Evolutionary conservation across 2,888 invertebrate genomes (phyloP), one percentile per base, ranked within the genome.

Genomic region (Ichneumoninae sp.): DNA sequence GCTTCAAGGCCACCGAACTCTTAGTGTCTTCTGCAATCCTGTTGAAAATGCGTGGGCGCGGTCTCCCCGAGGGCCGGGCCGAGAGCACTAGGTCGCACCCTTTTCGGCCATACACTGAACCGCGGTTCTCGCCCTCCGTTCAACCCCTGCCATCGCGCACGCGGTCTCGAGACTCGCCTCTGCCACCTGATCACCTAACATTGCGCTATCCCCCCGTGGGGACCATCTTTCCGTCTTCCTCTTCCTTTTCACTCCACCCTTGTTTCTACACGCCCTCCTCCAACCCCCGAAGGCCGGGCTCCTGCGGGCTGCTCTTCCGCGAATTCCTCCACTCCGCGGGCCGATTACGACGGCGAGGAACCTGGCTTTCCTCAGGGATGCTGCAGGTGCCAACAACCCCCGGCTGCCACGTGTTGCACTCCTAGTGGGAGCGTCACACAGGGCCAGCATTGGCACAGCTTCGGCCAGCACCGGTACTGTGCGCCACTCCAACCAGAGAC

Each of bases 31-130:
- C 93, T 93, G 92, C 88, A 89, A 90, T 92, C 93, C 93, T 93
- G 91, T 88, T 93, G 90, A 92, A 92, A 93, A 93, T 93, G 93
- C 93, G 93, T 93, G 93, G 93, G 93, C 93, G 93, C 93, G 93
- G 93, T 93, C 92, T 93, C 92, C 93, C 92, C 93, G 93, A 93
- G 93, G 93, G 93, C 93, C 92, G 93, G 91, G 52, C 91, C 93
- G 88, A 88, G 89, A 89, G 90, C 90, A 89, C 83, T 91, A 92
- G 92, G 92, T 92, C 92, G 92, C 93, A 92, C 93, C 93, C 93
- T 93, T 92, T 91, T 91, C 90, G 91, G 90, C 89, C 90, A 90
- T 90, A 90, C 91, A 91, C 88, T 91, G 90, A 90, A 90, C 91
- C 92, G 89, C 89, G 89, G 87, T 82, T 82, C 86, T 86, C 86